Evolutionary conservation across 2,113 vertebrate species (phyloP), one percentile per base, ranked within the genome.

Genomic region (Xyliphius kryptos): DNA sequence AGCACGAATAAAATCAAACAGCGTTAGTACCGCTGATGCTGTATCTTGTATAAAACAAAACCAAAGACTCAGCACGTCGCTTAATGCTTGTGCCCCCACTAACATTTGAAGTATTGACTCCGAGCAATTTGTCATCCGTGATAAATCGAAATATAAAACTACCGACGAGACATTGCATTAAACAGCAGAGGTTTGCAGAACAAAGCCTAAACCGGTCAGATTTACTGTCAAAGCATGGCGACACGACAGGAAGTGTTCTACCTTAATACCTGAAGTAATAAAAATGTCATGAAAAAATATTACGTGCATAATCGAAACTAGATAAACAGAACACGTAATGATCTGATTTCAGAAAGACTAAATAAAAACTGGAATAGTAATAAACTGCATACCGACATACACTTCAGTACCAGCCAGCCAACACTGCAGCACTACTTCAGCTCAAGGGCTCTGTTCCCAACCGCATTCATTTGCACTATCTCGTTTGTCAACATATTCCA

Each of bases 241-340:
- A 62, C 53, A 57, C 36, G 20, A 8, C 61, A 71, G 73, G 66
- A 72, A 59, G 60, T 60, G 53, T 41, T 8, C 51, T 12, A 19
- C 10, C 21, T 46, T n/a, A 15, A 46, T n/a, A n/a, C n/a, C n/a
- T n/a, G n/a, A n/a, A n/a, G n/a, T n/a, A n/a, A n/a, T n/a, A n/a
- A n/a, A n/a, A n/a, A n/a, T n/a, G n/a, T n/a, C n/a, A n/a, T 46
- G 43, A 46, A 41, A 41, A 41, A 11, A 41, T 2, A n/a, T 32
- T 5, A 32, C 4, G 7, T 32, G 26, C 26, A 32, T 32, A 3
- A 32, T 32, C 26, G 26, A 32, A 32, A 32, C 26, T 32, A 32
- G 26, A 32, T 32, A 3, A 5, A 32, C 26, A 32, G 26, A 32
- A 32, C 26, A 32, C 7, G 26, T 32, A 32, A 32, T 6, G 26